Evolutionary conservation across 2,113 vertebrate genomes (phyloP).

Genomic region (Hippoglossus stenolepis): DNA sequence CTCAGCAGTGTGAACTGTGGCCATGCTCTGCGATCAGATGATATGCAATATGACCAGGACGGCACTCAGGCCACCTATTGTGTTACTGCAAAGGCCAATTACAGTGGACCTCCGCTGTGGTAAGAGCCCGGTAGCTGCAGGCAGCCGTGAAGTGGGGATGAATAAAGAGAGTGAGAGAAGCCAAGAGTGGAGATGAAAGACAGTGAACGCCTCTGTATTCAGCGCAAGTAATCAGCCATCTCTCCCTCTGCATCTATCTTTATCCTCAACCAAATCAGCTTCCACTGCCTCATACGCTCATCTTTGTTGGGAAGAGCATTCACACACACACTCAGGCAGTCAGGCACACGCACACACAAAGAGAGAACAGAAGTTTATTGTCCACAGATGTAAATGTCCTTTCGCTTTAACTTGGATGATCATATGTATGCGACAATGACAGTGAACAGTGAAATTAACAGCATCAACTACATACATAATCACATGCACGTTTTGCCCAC

Average conservation of each 20-base stretch:
- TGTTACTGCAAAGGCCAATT: constrained; percentile 37
- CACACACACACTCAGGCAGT: constrained; percentile 9
- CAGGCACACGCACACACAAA: constrained; percentile 13
- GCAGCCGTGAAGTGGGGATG: constrained; percentile 45
- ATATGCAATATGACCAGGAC: constrained; percentile 13
- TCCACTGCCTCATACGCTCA: constrained; percentile 47
- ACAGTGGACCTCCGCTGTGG: constrained; percentile 19
- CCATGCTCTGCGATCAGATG: neutral
- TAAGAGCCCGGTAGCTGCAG: constrained; percentile 12
- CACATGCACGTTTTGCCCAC: neutral
- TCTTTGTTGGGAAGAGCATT: constrained; percentile 36
- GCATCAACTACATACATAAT: neutral
- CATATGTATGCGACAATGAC: constrained; percentile 28
- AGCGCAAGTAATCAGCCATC: constrained; percentile 65
- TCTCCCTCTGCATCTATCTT: constrained; percentile 63
- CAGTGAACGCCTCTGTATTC: constrained; percentile 66
- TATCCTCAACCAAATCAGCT: constrained; percentile 69
- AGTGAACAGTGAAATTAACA: constrained; percentile 19
- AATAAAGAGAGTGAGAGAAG: constrained; percentile 58
- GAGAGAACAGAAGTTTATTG: constrained; percentile 27
- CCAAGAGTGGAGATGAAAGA: constrained; percentile 66
- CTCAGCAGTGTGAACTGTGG: neutral
- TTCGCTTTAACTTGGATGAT: constrained; percentile 48
- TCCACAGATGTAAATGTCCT: constrained; percentile 54
- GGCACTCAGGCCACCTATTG: constrained; percentile 32